A percentile compares a stretch with the other conserved stretches of the same genome.
Evolutionary conservation across 2,113 vertebrate species (phyloP).

Genomic region (Dolichotis patagonum): DNA sequence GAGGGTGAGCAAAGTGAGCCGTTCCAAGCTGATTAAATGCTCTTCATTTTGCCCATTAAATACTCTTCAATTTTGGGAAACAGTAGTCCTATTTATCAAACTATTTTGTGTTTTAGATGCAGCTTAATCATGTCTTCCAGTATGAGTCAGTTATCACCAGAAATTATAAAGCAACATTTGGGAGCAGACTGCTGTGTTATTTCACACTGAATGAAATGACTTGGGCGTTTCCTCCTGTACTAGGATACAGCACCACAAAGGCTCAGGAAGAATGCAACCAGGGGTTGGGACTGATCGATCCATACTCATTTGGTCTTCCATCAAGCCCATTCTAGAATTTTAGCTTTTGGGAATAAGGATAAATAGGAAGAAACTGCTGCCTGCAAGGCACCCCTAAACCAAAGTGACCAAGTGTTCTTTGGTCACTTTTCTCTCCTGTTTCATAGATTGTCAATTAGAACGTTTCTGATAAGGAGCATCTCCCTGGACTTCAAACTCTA

Average conservation of each 20-base stretch:
- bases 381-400: background rate
- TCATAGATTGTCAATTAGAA: background rate
- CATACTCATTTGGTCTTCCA: background rate
- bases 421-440: background rate
- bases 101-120: background rate
- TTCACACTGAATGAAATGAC: background rate
- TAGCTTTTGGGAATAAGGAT: slow-evolving; percentile 31
- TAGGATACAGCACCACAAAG: background rate
- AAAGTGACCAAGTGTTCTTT: background rate
- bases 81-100: slow-evolving; percentile 18
- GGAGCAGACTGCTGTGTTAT: background rate
- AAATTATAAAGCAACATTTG: slow-evolving; percentile 24
- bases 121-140: background rate
- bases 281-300: background rate
- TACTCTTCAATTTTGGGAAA: background rate
- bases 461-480: background rate
- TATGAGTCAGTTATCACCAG: slow-evolving; percentile 13
- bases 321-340: background rate
- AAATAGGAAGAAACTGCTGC: background rate
- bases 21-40: slow-evolving; percentile 25
- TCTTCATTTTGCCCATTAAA: slow-evolving; percentile 6
- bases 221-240: background rate
- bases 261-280: background rate
- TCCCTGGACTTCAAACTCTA: background rate
- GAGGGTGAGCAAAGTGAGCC: slow-evolving; percentile 47